Base-by-base conservation (phyloP, 2,888 invertebrate species). In the Dryococelus australis region DNA sequence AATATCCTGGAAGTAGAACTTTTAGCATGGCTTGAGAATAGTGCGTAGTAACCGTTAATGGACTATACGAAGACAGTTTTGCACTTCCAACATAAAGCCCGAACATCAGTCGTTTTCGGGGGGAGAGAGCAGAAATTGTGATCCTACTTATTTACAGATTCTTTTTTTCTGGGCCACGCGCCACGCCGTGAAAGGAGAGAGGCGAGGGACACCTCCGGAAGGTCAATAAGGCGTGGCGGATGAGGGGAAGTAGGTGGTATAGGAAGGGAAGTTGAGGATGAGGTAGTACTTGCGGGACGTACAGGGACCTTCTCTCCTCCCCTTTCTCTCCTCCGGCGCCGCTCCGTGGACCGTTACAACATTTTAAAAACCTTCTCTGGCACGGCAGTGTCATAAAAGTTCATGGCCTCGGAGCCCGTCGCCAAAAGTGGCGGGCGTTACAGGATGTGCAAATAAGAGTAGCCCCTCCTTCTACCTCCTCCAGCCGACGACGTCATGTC, bases 311-410 rank as follows among this genome's bases (percentile, higher is more conserved):
- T 65, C 8, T 65, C 65, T n/a, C n/a, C 24, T 16, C 0, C 51
- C 6, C 65, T n/a, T 8, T 65, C 20, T 65, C 65, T n/a, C 24
- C 65, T 65, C 24, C 24, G n/a, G n/a, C 20, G 24, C 65, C 8
- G 24, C 65, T 24, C n/a, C 65, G n/a, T 20, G 65, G n/a, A 65
- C 20, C 10, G 65, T 65, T 65, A 65, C 65, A 65, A 65, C 24
- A 65, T 65, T 65, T 65, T 65, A 65, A 65, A 65, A 65, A 65
- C 65, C 65, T 65, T 65, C 65, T 65, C 65, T 24, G 65, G n/a
- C 65, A 8, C 65, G 65, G 20, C 65, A 20, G 51, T 20, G 65
- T n/a, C 65, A 24, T 65, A 65, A 65, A 65, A 65, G 65, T 65
- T 65, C 24, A 65, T 65, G 65, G 65, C 24, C 24, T 35, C 35